Base-by-base conservation (phyloP, 2,113 vertebrate genomes). In the Neopipo cinnamomea region DNA sequence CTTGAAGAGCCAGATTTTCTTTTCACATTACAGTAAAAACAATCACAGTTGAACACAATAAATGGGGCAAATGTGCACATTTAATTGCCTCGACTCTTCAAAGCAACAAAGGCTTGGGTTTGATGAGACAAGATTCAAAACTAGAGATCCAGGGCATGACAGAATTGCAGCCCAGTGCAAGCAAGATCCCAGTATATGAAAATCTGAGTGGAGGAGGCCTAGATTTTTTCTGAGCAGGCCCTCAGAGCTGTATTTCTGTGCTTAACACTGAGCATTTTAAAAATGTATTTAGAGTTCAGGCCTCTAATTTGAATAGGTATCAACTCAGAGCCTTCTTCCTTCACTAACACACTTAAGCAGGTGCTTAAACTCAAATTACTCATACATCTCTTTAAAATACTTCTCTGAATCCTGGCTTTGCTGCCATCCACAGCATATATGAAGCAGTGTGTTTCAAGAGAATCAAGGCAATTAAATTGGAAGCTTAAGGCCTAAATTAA, bases 1-100 rank as follows among this genome's bases (percentile, higher is more conserved):
- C 83, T 97, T 84, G 30, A 93, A 95, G 42, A 95, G 73, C 78
- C 82, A 97, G 89, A 88, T 96, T 96, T 96, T 96, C 93, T 94
- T 96, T 97, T 94, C 91, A 91, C 44, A 74, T 89, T 93, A 95
- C 81, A 72, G 84, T 88, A 96, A 96, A 95, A 97, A 82, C 30
- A 94, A 90, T 79, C 68, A 78, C 53, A 84, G 77, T 5, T 89
- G 78, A 95, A 96, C 62, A 97, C 77, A 95, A 85, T 53, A 91
- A 95, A 94, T 85, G 68, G 55, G 93, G 73, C 63, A 91, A 86
- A 97, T 8, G 44, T 28, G 77, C 71, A 93, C 55, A 31, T 58
- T 61, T 93, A 94, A 97, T 59, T 85, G 65, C 42, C 75, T 70
- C 93, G 47, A 53, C 5, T 78, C 88, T 42, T 67, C 70, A 89